Evolutionary conservation across 2,797 vertebrate species (phyloP).

Genomic region (Melanitta fusca): DNA sequence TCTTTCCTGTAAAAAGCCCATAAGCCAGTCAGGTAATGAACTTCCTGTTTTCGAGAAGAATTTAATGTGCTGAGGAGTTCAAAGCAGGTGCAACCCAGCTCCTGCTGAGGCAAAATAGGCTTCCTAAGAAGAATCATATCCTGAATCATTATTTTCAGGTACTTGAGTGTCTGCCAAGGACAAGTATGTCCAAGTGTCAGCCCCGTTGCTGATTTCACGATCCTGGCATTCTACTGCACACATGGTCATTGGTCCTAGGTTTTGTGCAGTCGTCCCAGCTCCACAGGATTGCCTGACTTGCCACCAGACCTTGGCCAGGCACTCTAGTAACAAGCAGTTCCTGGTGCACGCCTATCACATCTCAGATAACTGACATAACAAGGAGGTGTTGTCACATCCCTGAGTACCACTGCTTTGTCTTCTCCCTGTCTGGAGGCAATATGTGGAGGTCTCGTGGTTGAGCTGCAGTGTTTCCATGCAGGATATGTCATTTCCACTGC

Average conservation of each 20-base stretch:
- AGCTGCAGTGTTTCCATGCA: neutral
- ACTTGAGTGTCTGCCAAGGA: conserved; percentile 43
- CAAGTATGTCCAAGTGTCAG: neutral
- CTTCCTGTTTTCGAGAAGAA: conserved; percentile 39
- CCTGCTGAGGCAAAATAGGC: conserved; percentile 7
- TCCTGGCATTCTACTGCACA: neutral
- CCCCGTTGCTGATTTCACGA: neutral
- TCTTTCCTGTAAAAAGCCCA: conserved; percentile 7
- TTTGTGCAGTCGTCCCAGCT: neutral
- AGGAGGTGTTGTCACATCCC: neutral
- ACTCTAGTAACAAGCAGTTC: neutral
- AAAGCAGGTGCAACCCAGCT: conserved; percentile 48
- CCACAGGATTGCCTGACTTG: neutral
- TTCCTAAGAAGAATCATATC: conserved; percentile 28
- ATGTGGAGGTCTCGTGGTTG: neutral
- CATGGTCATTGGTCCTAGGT: neutral
- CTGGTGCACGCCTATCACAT: neutral
- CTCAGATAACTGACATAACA: neutral
- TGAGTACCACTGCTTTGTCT: neutral
- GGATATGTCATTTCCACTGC: neutral
- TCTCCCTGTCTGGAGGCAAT: rapidly evolving
- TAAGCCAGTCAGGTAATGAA: conserved; percentile 26
- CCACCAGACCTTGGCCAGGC: neutral
- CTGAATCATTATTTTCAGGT: conserved; percentile 35
- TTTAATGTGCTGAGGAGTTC: conserved; percentile 47